These are phyloP conservation scores for Schizopygopsis pylzovi DNA, from an alignment of 2,797 vertebrate species.

Conservation along the genomic window DNA sequence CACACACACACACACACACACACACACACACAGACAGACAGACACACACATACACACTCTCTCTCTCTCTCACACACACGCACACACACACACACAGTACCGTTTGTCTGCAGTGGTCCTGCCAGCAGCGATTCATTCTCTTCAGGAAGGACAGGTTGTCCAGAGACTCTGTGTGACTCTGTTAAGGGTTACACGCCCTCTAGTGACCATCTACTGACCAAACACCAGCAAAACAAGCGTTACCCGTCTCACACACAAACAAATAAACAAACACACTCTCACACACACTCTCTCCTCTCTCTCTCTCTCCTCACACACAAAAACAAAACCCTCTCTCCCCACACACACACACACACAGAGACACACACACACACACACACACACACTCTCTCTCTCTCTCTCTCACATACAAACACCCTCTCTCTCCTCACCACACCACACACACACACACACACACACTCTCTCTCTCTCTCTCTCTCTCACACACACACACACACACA, in stretches of 20 bases:
- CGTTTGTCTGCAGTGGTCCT: conserved; percentile 99
- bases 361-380: background rate
- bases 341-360: background rate
- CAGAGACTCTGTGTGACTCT: conserved; percentile 85
- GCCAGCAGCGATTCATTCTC: conserved; percentile 99
- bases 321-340: background rate
- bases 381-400: background rate
- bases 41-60: background rate
- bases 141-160: conserved; percentile 98
- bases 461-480: too few relatives aligned
- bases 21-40: background rate
- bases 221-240: conserved; percentile 7
- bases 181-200: conserved; percentile 43
- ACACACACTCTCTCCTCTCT: background rate
- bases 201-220: conserved; percentile 18
- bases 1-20: background rate
- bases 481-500: too few relatives aligned
- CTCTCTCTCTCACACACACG: background rate
- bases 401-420: background rate
- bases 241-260: conserved; percentile 6
- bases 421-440: too few relatives aligned
- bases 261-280: background rate
- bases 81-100: conserved; percentile 69
- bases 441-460: background rate
- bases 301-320: too few relatives aligned